phyloP scores from a whole-genome alignment of 1,140 invertebrate species.

The Magallana gigas region DNA sequence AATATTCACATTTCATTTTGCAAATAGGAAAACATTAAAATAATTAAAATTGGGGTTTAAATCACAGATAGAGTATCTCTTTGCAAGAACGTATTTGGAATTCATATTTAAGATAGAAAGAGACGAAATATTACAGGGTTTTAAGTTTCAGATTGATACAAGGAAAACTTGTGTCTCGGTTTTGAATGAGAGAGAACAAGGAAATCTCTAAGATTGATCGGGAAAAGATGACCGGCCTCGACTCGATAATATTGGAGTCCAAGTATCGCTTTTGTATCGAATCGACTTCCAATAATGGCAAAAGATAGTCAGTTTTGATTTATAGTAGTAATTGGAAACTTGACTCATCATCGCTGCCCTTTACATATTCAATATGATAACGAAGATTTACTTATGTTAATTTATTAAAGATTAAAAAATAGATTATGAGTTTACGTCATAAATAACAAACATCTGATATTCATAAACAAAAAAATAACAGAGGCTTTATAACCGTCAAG shows the following conservation, averaged over 20 bases:
- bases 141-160: background rate
- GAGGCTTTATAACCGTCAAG: too few relatives aligned
- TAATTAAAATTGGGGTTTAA: constrained; percentile 8
- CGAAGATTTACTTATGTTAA: too few relatives aligned
- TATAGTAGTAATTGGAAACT: too few relatives aligned
- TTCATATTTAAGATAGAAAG: background rate
- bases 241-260: background rate
- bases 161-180: background rate
- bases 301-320: background rate
- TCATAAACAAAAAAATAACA: too few relatives aligned
- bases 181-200: background rate
- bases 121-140: background rate
- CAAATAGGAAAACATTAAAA: background rate
- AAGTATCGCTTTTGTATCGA: background rate
- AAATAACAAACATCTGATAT: too few relatives aligned
- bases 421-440: too few relatives aligned
- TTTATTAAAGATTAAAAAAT: too few relatives aligned
- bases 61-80: background rate
- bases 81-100: background rate
- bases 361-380: too few relatives aligned
- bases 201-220: background rate
- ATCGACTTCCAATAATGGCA: background rate
- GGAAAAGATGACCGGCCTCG: background rate
- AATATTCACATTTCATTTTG: background rate
- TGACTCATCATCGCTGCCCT: too few relatives aligned